A percentile compares a stretch with the other conserved stretches of the same genome.
Evolutionary conservation across 53 echinoderm and acorn worm species (phyloP).

Genomic region (Echinarachnius parma): DNA sequence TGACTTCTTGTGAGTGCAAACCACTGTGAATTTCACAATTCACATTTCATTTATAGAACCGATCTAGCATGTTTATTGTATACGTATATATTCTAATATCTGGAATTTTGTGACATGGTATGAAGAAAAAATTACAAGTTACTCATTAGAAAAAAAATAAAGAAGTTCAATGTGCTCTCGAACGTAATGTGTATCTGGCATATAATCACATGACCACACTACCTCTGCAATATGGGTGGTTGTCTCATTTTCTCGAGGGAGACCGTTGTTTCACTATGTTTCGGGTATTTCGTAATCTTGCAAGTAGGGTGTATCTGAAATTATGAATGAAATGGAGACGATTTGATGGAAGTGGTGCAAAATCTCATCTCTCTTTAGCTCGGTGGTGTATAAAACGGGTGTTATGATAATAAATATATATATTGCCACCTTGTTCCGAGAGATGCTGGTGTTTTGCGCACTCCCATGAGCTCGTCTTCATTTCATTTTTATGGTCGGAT

Average conservation of each 20-base stretch:
- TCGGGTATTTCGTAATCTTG: not conserved
- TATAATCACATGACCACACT: slow-evolving; percentile 24
- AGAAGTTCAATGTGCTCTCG: too few species aligned
- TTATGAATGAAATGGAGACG: not conserved
- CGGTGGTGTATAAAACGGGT: slow-evolving; percentile 35
- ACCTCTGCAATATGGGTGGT: slow-evolving; percentile 19
- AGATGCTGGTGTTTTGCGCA: not conserved
- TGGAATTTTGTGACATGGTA: slow-evolving; percentile 9
- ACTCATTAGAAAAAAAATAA: too few species aligned
- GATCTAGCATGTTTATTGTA: slow-evolving; percentile 41
- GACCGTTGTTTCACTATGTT: not conserved
- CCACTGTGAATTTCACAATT: slow-evolving; percentile 13
- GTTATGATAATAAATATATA: slow-evolving; percentile 49
- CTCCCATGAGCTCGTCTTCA: not conserved
- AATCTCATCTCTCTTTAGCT: not conserved
- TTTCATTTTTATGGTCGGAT: not conserved
- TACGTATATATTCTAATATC: not conserved
- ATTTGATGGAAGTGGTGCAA: not conserved
- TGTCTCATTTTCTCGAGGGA: not conserved
- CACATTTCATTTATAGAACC: slow-evolving; percentile 37
- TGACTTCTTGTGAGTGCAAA: slow-evolving; percentile 22
- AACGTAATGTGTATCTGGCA: too few species aligned
- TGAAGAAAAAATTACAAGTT: not conserved
- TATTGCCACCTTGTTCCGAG: slow-evolving; percentile 14
- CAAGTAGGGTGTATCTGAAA: not conserved